Evolutionary conservation across 1,140 invertebrate species (phyloP), one percentile per base, ranked within the genome.

Genomic region (Philopotamus ludificatus): DNA sequence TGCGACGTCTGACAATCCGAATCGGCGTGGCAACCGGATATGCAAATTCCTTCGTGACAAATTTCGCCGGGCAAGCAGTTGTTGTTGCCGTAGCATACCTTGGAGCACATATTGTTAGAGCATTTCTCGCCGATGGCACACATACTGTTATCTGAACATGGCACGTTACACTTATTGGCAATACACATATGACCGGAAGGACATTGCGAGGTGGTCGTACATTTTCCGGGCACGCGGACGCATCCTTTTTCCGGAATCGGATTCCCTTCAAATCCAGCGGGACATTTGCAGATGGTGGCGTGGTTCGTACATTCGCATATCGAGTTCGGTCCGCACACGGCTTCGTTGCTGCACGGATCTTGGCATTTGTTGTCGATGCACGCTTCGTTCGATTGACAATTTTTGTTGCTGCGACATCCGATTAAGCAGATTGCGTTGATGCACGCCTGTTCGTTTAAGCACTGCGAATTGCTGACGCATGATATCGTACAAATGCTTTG

Each of bases 171-270:
- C 60, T 87, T 80, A 28, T 86, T 86, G 10, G 83, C 85, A 20
- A 89, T 84, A 73, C 92, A 94, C 73, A 87, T 82, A 66, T 91
- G 89, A 53, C 86, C 85, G 10, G 77, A 77, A 1, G 89, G 86
- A 74, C 92, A 94, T 50, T 89, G 84, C 22, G 84, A 83, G 42
- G 82, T 82, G 55, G 79, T 81, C 65, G 79, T 74, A 73, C 92
- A 94, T 7, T 79, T 72, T 34, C 77, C 80, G 10, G 89, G 86
- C 59, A 90, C 85, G 70, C 93, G 78, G 9, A 93, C 86, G 73
- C 93, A 96, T 1, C 92, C 92, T 78, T 95, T 89, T 73, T 93
- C 84, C 2, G 93, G 86, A n/a, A 87, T 90, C n/a, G 92, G 92
- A 71, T 89, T 91, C 3, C 90, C 91, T 74, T 90, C 86, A 73